Percentiles rank a stretch among this genome's conserved stretches.
phyloP scores from a whole-genome alignment of 1,140 invertebrate species.

The Brachionus paranguensis region DNA sequence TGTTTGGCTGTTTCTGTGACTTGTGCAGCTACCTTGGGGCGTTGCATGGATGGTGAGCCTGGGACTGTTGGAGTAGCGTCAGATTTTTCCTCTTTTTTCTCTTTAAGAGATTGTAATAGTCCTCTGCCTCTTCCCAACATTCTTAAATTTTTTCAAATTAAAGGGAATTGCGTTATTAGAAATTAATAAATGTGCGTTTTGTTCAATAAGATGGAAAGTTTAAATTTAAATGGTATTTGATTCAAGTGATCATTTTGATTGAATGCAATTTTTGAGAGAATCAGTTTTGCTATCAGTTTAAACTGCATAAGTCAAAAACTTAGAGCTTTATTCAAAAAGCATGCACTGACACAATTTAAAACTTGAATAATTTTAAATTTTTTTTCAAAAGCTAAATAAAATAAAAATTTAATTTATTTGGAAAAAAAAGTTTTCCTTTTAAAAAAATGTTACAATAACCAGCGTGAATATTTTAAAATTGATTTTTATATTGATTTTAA shows the following conservation, averaged over 20 bases:
- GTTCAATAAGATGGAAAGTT: background rate
- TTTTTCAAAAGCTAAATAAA: background rate
- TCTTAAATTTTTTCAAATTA: background rate
- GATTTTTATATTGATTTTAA: too few relatives aligned
- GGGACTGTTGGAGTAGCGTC: background rate
- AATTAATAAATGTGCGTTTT: background rate
- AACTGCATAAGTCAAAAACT: background rate
- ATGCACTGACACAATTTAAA: slow-evolving; percentile 11
- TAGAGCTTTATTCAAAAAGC: background rate
- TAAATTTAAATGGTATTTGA: background rate
- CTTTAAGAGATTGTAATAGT: background rate
- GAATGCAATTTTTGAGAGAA: background rate
- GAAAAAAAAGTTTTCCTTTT: background rate
- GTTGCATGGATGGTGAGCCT: background rate
- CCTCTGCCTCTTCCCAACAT: slow-evolving; percentile 3
- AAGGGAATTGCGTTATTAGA: slow-evolving; percentile 17
- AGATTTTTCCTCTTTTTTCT: slow-evolving; percentile 32
- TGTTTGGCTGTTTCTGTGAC: background rate
- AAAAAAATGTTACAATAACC: too few relatives aligned
- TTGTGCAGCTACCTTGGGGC: background rate
- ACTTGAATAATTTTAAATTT: background rate
- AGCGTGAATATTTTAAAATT: too few relatives aligned
- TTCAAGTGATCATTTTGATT: background rate
- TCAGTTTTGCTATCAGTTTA: background rate
- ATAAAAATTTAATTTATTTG: background rate